A percentile compares a stretch with the other conserved stretches of the same genome.
phyloP scores from a whole-genome alignment of 2,113 vertebrate species.

The Equus przewalskii region DNA sequence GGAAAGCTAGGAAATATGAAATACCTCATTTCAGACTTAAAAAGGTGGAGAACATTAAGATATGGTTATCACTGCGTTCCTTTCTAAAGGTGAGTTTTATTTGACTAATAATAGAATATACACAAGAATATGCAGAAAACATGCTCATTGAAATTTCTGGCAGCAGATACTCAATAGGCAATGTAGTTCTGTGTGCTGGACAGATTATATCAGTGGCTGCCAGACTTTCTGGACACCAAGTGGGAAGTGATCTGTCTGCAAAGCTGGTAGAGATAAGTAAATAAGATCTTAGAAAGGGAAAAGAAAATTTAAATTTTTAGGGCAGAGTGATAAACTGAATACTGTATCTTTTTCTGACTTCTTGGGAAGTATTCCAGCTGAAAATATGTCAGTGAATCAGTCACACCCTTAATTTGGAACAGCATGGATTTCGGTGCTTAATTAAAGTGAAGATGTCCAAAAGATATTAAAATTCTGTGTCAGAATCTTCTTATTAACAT shows the following conservation, averaged over 20 bases:
- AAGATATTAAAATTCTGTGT: background rate
- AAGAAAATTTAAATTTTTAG: background rate
- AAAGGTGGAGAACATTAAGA: conserved; percentile 99
- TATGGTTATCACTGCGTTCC: conserved; percentile 98
- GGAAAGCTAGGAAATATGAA: conserved; percentile 98
- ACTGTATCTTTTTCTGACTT: background rate
- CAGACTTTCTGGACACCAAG: background rate
- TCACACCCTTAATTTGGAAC: background rate
- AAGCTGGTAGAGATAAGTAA: background rate
- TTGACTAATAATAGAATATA: background rate
- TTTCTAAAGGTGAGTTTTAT: conserved; percentile 93
- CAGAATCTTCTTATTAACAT: background rate
- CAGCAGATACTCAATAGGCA: background rate
- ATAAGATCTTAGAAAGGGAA: background rate
- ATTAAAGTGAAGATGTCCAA: background rate
- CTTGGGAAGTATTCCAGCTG: background rate
- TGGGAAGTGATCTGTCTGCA: background rate
- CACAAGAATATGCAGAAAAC: background rate
- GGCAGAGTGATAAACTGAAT: background rate
- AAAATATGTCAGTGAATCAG: background rate
- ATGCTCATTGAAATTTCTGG: background rate
- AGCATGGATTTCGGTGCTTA: background rate
- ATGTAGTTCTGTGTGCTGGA: background rate
- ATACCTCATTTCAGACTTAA: conserved; percentile 99
- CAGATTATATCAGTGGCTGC: fast-evolving